Percentiles rank a stretch among this genome's conserved stretches.
These are phyloP conservation scores for Pandemis heparana DNA, from an alignment of 2,888 invertebrate genomes.

Conservation along the genomic window DNA sequence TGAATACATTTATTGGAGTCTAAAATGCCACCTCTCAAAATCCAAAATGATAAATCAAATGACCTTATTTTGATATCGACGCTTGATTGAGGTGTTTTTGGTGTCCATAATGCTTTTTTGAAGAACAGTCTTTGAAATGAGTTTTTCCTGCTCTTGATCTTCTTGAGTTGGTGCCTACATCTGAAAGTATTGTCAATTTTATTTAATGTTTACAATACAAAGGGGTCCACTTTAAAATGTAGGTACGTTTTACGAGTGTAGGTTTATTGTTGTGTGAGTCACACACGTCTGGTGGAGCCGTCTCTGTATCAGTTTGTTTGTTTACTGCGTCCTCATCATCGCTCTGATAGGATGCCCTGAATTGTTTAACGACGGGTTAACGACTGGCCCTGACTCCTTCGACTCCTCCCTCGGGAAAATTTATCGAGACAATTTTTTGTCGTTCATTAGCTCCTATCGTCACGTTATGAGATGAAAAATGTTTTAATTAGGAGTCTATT, in stretches of 20 bases:
- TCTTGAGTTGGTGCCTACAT: background rate
- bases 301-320: constrained; percentile 59
- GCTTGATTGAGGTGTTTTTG: background rate
- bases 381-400: constrained; percentile 74
- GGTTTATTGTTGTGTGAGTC: constrained; percentile 59
- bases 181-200: constrained; percentile 9
- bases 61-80: background rate
- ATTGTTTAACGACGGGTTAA: constrained; percentile 75
- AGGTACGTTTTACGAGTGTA: constrained; percentile 31
- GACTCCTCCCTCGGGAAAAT: constrained; percentile 60
- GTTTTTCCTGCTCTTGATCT: background rate
- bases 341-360: constrained; percentile 71
- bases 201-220: constrained; percentile 13
- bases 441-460: constrained; percentile 49
- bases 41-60: background rate
- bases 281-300: constrained; percentile 59
- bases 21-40: background rate
- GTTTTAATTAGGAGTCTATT: constrained; percentile 13
- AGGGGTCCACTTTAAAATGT: constrained; percentile 34
- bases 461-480: constrained; percentile 37
- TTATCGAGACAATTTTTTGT: constrained; percentile 62
- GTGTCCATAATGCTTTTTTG: background rate
- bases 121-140: background rate
- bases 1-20: background rate
- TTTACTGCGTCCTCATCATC: constrained; percentile 63